These are phyloP conservation scores for Aquatica leii DNA, from an alignment of 2,888 invertebrate species.

Conservation along the genomic window DNA sequence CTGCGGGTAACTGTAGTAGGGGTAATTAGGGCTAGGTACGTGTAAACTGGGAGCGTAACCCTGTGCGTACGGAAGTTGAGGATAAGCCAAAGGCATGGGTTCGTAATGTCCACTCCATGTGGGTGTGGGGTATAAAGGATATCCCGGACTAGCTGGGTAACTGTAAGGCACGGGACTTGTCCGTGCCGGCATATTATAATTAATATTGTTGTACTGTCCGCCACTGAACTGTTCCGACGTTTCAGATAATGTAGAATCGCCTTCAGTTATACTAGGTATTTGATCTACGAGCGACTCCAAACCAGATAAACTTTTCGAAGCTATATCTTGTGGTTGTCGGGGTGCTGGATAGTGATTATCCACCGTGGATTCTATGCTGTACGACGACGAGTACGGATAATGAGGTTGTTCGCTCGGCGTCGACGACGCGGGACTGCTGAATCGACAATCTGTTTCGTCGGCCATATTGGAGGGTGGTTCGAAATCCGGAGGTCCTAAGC, in stretches of 20 bases:
- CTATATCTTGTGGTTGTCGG: slow-evolving; percentile 73
- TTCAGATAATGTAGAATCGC: slow-evolving; percentile 61
- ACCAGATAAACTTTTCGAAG: slow-evolving; percentile 86
- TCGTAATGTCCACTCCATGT: slow-evolving; percentile 59
- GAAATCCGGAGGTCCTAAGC: slow-evolving; percentile 74
- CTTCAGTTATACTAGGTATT: slow-evolving; percentile 87
- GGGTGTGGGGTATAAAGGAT: slow-evolving; percentile 59
- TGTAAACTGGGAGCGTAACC: slow-evolving; percentile 67
- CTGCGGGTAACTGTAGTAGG: slow-evolving; percentile 64
- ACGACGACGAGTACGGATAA: slow-evolving; percentile 57
- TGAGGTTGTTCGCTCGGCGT: slow-evolving; percentile 57
- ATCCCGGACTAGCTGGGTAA: slow-evolving; percentile 55
- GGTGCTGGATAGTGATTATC: slow-evolving; percentile 60
- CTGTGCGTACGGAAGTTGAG: slow-evolving; percentile 57
- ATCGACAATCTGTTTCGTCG: slow-evolving; percentile 63
- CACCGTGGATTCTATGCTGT: slow-evolving; percentile 57
- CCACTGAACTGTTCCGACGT: slow-evolving; percentile 48
- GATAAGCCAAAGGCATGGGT: slow-evolving; percentile 61
- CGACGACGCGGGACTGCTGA: slow-evolving; percentile 62
- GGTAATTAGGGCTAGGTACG: slow-evolving; percentile 75
- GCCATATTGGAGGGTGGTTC: slow-evolving; percentile 73
- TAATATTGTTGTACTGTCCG: slow-evolving; percentile 59
- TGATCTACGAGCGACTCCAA: slow-evolving; percentile 90
- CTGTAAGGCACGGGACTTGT: slow-evolving; percentile 58
- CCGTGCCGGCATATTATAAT: slow-evolving; percentile 60